These are phyloP conservation scores for Notiomystis cincta DNA, from an alignment of 2,113 vertebrate species.

Conservation along the genomic window DNA sequence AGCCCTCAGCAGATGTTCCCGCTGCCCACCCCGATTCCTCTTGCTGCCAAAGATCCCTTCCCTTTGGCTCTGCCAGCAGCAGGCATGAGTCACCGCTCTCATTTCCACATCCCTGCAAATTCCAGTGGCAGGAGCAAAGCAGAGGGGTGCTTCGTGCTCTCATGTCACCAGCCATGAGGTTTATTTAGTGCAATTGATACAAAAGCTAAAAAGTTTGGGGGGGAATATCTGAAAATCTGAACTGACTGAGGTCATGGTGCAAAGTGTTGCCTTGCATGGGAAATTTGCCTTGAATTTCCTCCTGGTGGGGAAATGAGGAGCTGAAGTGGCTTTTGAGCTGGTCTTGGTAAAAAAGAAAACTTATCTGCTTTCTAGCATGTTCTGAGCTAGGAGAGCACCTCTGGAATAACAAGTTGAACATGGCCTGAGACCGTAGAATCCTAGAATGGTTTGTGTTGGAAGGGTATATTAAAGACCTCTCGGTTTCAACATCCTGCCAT, in stretches of 20 bases:
- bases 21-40: neutral
- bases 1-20: neutral
- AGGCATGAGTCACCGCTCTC: neutral
- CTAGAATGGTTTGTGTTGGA: neutral
- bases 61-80: neutral
- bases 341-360: neutral
- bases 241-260: neutral
- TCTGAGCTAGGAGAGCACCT: neutral
- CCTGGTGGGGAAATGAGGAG: neutral
- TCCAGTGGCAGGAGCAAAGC: rapidly evolving
- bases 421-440: neutral
- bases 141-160: neutral
- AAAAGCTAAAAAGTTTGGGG: neutral
- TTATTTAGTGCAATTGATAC: neutral
- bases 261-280: neutral
- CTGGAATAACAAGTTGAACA: neutral
- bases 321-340: neutral
- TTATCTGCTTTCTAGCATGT: neutral
- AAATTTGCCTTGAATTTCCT: neutral
- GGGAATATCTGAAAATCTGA: neutral
- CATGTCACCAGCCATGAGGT: neutral
- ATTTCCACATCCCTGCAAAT: neutral
- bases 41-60: neutral
- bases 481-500: neutral
- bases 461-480: neutral